Base-by-base conservation (phyloP, 2,113 vertebrate species). In the Rhodinocichla rosea region DNA sequence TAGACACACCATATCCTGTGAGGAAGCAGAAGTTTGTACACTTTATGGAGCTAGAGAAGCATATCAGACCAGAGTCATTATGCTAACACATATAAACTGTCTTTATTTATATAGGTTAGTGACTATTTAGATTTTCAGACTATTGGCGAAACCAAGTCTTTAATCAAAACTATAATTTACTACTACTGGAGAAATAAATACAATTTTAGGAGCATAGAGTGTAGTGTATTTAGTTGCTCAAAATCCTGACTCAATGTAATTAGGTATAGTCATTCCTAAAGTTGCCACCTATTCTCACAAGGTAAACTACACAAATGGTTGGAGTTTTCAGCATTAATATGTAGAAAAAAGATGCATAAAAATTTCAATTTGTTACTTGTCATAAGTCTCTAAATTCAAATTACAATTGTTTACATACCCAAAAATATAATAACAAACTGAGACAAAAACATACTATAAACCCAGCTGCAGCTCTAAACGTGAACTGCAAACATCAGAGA, bases 321-420 rank as follows among this genome's bases (percentile, higher is more conserved):
- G 28, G 33, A 56, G 13, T 32, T 28, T 70, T 59, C 67, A 65
- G 2, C 15, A 64, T 47, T 24, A 73, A 55, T 42, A 60, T 19
- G 15, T n/a, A 83, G 7, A 6, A 93, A 85, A 45, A 49, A 55
- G 6, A 13, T 70, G 11, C 26, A 57, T 52, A 8, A 69, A 60
- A 18, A 1, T 6, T n/a, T 44, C 9, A 1, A 14, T 18, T 64
- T 73, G 0, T 37, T 42, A 56, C 13, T 40, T 63, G 10, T 55
- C 49, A 57, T 6, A 84, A 35, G 6, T 5, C 14, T 37, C n/a
- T 59, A 55, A 19, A 62, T 78, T 85, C 7, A 67, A 56, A 65
- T 57, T 59, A 30, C 15, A 84, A 18, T 42, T 9, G 10, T 37
- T 50, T 62, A 32, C 28, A 68, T 57, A n/a, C 3, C 3, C 11